Evolutionary conservation across 2,797 vertebrate species (phyloP).

Genomic region (Channa striata): DNA sequence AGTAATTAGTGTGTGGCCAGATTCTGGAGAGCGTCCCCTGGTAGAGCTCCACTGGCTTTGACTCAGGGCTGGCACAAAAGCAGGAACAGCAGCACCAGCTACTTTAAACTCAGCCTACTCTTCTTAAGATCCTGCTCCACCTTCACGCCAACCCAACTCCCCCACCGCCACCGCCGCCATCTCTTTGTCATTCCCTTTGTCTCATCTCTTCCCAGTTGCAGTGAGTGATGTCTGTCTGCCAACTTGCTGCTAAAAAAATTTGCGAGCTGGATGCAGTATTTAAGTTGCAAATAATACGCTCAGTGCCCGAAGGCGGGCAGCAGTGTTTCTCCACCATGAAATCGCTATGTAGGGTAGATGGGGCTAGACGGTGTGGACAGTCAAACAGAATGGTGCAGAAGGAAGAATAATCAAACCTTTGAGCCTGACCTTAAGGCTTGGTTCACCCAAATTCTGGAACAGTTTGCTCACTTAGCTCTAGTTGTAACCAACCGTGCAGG

Average conservation of each 20-base stretch:
- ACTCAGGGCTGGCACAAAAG: conserved; percentile 49
- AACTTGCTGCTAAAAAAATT: conserved; percentile 42
- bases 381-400: neutral
- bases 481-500: neutral
- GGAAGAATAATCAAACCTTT: neutral
- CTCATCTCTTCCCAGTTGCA: conserved; percentile 39
- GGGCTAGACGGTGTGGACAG: conserved; percentile 7
- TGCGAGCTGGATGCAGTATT: conserved; percentile 39
- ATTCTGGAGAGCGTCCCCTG: conserved; percentile 70
- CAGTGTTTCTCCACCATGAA: conserved; percentile 25
- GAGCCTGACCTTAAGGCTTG: neutral
- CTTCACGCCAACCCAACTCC: conserved; percentile 24
- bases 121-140: conserved; percentile 54
- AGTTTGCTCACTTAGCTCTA: neutral
- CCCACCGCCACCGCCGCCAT: no score
- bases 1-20: conserved; percentile 82
- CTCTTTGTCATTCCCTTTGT: conserved; percentile 51
- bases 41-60: conserved; percentile 55
- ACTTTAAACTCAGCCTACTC: conserved; percentile 47
- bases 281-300: conserved; percentile 52
- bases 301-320: conserved; percentile 18
- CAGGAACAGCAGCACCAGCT: conserved; percentile 44
- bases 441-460: neutral
- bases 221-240: conserved; percentile 53
- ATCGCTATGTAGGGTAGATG: conserved; percentile 18